Conservation (phyloP, 2,888 invertebrate species). For the Ormyrus pomaceus region DNA sequence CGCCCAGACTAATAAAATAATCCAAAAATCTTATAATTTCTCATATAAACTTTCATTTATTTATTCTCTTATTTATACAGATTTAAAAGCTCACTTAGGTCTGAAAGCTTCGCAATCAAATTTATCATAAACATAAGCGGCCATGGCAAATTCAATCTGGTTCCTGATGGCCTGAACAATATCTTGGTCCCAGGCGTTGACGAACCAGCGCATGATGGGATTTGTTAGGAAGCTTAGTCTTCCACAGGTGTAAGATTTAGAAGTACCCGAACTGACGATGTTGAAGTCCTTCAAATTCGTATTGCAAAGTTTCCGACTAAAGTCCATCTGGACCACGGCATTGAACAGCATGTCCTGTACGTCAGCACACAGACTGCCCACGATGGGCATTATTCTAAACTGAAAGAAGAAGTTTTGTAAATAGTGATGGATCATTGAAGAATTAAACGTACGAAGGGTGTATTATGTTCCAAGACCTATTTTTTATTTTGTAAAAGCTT, state of each 20-base stretch:
- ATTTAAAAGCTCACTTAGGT: too few relatives aligned
- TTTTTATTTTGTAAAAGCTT: too few relatives aligned
- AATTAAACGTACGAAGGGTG: too few relatives aligned
- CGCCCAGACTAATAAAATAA: conserved; percentile 29
- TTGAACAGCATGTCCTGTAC: conserved; percentile 24
- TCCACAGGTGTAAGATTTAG: conserved; percentile 24
- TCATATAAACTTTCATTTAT: background rate
- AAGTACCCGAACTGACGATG: background rate
- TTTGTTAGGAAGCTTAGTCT: conserved; percentile 19
- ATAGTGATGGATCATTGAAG: too few relatives aligned
- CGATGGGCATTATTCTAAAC: conserved; percentile 19
- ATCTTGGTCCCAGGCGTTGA: conserved; percentile 6
- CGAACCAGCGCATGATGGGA: conserved; percentile 21
- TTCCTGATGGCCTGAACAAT: background rate
- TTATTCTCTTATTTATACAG: too few relatives aligned
- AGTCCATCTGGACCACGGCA: conserved; percentile 26
- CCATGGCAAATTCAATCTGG: background rate
- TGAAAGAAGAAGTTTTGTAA: background rate
- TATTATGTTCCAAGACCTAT: too few relatives aligned
- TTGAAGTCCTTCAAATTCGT: background rate
- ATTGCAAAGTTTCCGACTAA: background rate
- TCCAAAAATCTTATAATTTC: background rate
- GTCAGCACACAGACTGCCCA: conserved; percentile 20
- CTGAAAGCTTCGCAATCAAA: conserved; percentile 32
- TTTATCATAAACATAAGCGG: conserved; percentile 5